Conservation (phyloP, 2,888 invertebrate genomes). For the Mythimna vitellina region DNA sequence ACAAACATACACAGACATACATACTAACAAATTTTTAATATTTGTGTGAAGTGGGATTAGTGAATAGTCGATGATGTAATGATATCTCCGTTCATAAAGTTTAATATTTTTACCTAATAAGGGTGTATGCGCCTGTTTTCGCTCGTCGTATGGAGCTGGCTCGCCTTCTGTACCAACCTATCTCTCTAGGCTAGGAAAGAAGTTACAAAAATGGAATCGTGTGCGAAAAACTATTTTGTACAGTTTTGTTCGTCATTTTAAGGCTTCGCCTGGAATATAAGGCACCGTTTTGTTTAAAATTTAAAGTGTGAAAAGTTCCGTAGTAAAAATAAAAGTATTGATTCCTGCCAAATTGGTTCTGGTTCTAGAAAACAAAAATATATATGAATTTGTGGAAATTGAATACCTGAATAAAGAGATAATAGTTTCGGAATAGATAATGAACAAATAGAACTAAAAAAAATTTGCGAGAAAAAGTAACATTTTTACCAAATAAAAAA, state of each 20-base stretch:
- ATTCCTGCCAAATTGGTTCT: not conserved
- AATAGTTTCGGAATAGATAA: not conserved
- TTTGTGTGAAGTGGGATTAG: not conserved
- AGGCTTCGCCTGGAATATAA: slow-evolving; percentile 8
- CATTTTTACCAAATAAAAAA: too few relatives aligned
- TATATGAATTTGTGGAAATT: not conserved
- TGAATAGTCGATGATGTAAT: not conserved
- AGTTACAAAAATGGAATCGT: slow-evolving; percentile 31
- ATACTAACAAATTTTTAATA: too few relatives aligned
- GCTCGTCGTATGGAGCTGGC: not conserved
- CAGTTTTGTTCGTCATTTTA: slow-evolving; percentile 47
- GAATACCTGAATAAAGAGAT: not conserved
- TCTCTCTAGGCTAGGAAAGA: slow-evolving; percentile 14
- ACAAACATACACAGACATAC: too few relatives aligned
- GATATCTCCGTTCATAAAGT: not conserved
- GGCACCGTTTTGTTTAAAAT: slow-evolving; percentile 16
- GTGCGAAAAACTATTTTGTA: slow-evolving; percentile 43
- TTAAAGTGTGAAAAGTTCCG: slow-evolving; percentile 1
- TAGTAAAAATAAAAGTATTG: not conserved
- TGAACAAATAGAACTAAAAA: too few relatives aligned
- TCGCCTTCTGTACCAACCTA: slow-evolving; percentile 1
- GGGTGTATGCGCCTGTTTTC: too few relatives aligned
- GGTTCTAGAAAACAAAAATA: not conserved
- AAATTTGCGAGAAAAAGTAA: too few relatives aligned
- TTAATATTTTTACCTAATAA: too few relatives aligned